Evolutionary conservation across 2,888 invertebrate species (phyloP), one percentile per base, ranked within the genome.

Genomic region (Drosophila formosana): DNA sequence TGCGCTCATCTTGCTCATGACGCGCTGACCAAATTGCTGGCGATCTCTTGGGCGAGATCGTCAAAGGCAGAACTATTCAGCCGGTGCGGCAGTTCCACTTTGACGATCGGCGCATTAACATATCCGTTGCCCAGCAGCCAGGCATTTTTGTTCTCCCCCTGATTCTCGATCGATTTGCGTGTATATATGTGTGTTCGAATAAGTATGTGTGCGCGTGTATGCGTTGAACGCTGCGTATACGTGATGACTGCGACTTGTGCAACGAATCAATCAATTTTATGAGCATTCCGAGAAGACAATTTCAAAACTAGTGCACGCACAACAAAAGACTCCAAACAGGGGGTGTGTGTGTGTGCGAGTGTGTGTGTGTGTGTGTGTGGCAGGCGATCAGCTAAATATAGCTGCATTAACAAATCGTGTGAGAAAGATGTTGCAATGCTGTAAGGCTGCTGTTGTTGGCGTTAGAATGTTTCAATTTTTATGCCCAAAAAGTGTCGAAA

Each of bases 51-150:
- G 68, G 52, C 43, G 37, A 37, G 37, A 32, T 39, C 37, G 55
- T 26, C 28, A 53, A 30, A 37, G 46, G 55, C 55, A 43, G 23
- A 37, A 41, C 5, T 18, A 41, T 13, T 39, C 65, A 70, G 43
- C 62, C 57, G 49, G 45, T 34, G 50, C 51, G 60, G 13, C 89
- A 91, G 91, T 92, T 87, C 89, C 85, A 89, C 82, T 90, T 90
- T 87, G 90, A 82, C 92, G 89, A 91, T 91, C 89, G 92, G 79
- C 84, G 87, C 84, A 89, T 81, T 79, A 77, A 86, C 91, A 90
- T 89, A 90, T 85, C 91, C 91, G 90, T 90, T 89, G 91, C 89
- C 91, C 91, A 79, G 61, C 60, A 72, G 34, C 25, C 11, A 60
- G 41, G 73, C 71, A 71, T 66, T 74, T 66, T 62, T 30, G 45